A percentile compares a stretch with the other conserved stretches of the same genome.
These are phyloP conservation scores for Acanthis flammea DNA, from an alignment of 2,797 vertebrate species.

Conservation along the genomic window DNA sequence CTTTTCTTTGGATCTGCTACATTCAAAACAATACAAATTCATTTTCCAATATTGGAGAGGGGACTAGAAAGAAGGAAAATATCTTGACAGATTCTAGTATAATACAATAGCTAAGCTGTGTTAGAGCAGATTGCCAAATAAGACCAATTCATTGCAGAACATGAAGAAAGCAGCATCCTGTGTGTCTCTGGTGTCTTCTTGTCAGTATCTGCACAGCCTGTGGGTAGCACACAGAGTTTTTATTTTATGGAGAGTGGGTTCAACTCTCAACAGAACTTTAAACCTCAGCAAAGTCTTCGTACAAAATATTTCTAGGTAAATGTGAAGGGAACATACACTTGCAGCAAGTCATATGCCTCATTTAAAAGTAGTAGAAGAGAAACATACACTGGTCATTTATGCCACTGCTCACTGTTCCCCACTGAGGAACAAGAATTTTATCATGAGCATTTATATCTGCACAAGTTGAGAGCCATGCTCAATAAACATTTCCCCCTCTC, in stretches of 20 bases:
- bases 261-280: neutral
- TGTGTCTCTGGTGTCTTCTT: neutral
- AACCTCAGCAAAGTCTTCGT: neutral
- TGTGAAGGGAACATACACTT: accelerated
- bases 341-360: neutral
- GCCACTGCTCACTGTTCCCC: neutral
- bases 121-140: neutral
- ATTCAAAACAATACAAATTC: neutral
- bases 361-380: neutral
- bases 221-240: neutral
- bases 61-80: neutral
- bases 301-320: accelerated
- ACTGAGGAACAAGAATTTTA: neutral
- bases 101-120: neutral
- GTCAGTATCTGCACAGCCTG: neutral
- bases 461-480: neutral
- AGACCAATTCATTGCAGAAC: neutral
- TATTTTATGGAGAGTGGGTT: neutral
- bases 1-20: neutral
- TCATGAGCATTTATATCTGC: neutral
- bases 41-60: neutral
- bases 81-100: neutral
- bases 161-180: accelerated
- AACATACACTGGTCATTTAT: neutral
- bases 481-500: neutral